phyloP scores from a whole-genome alignment of 2,113 vertebrate species.

The Labeo catla region DNA sequence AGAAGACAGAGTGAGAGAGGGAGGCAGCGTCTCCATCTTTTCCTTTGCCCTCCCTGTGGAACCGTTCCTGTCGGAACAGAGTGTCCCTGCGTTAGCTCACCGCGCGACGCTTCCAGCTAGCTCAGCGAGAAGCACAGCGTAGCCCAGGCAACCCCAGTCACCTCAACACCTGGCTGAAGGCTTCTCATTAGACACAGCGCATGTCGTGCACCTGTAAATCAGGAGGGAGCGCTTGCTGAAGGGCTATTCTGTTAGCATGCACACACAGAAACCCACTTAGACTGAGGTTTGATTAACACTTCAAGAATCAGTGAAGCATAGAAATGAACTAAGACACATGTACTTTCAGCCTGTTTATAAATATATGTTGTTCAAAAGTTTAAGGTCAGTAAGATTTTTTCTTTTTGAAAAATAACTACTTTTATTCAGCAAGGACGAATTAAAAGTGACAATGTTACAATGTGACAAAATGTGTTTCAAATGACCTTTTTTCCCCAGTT shows the following conservation, averaged over 20 bases:
- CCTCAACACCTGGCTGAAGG: constrained; percentile 46
- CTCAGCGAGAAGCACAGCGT: constrained; percentile 30
- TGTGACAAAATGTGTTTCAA: no score
- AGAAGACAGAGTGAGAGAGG: background rate
- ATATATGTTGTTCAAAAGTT: background rate
- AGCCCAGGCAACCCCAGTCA: constrained; percentile 38
- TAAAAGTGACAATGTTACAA: no score
- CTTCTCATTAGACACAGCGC: constrained; percentile 35
- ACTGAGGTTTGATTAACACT: background rate
- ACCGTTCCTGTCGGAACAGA: constrained; percentile 15
- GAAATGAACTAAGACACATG: background rate
- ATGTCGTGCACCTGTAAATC: constrained; percentile 26
- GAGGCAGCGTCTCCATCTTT: background rate
- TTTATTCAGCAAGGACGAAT: background rate
- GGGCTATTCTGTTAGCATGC: background rate
- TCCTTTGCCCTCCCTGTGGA: constrained; percentile 38
- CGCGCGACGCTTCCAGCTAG: background rate
- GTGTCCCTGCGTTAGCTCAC: constrained; percentile 32
- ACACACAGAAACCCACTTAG: background rate
- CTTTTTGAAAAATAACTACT: background rate
- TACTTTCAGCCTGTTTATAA: background rate
- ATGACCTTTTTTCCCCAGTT: no score
- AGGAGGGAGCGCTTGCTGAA: background rate
- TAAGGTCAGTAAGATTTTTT: background rate
- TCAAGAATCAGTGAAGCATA: constrained; percentile 3